Evolutionary conservation across 2,113 vertebrate species (phyloP).

Genomic region (Ifrita kowaldi): DNA sequence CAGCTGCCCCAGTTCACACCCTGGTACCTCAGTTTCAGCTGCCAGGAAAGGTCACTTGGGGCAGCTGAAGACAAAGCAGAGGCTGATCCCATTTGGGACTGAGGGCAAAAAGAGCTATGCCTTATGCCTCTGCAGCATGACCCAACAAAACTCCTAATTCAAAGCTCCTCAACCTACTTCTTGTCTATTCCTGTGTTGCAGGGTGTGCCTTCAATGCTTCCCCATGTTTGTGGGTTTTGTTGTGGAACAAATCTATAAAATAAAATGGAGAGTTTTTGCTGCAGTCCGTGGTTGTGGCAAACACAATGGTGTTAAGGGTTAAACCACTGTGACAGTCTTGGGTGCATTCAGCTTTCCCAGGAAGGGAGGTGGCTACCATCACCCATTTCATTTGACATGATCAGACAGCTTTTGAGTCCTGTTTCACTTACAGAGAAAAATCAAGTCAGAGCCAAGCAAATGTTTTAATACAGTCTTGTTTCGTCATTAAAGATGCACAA

Average conservation of each 20-base stretch:
- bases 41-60: not conserved
- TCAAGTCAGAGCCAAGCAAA: not conserved
- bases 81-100: not conserved
- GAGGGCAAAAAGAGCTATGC: not conserved
- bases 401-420: not conserved
- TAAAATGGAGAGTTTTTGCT: not conserved
- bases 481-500: not conserved
- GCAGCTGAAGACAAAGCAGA: not conserved
- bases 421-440: not conserved
- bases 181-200: not conserved
- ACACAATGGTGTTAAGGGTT: not conserved
- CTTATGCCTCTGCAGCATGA: not conserved
- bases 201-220: not conserved
- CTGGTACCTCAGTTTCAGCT: not conserved
- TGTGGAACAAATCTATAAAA: not conserved
- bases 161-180: not conserved
- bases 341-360: not conserved
- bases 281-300: not conserved
- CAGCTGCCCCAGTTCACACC: not conserved
- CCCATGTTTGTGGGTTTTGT: not conserved
- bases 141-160: not conserved
- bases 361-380: not conserved
- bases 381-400: accelerated
- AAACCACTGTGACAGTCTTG: not conserved
- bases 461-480: not conserved